Evolutionary conservation across 2,113 vertebrate genomes (phyloP), one percentile per base, ranked within the genome.

Genomic region (Menura novaehollandiae): DNA sequence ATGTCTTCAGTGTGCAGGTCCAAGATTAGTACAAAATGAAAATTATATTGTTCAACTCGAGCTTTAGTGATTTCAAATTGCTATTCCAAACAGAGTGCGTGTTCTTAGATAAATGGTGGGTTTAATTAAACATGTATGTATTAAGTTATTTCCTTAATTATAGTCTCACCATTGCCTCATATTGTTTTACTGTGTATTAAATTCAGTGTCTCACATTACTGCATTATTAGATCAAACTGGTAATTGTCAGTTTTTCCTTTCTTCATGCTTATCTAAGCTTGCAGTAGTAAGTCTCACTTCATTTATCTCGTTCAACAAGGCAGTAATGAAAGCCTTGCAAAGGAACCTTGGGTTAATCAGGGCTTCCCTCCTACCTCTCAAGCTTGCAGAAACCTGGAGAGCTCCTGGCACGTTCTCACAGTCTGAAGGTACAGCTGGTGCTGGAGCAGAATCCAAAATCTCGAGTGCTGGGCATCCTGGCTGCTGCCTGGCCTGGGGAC

Each of bases 91-190:
- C 59, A 93, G 77, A 74, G 62, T 47, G 66, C 37, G 30, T 52
- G 71, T 69, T 89, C 79, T 89, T 73, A 94, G 93, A 94, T 85
- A 94, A 96, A 92, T 41, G 13, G 44, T 28, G 37, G 2, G 23
- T 76, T 89, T 89, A 91, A 84, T 92, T 88, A 94, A 82, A 90
- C 49, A n/a, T 26, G 33, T 79, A 76, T 76, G 62, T 87, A 93
- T 97, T 93, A 92, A 95, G 55, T 91, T 95, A 89, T 94, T 97
- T 83, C 67, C 90, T 91, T 94, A 93, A 97, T 91, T 97, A 90
- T 27, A 87, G 58, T 91, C 87, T 95, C 95, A 90, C 78, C 30
- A 56, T 83, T 62, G 68, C 55, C 59, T 93, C 68, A 51, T 67
- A 89, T 86, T 89, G 69, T 71, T 88, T 86, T 74, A 73, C 11